Conservation (phyloP, 2,113 vertebrate species). For the Uria lomvia region DNA sequence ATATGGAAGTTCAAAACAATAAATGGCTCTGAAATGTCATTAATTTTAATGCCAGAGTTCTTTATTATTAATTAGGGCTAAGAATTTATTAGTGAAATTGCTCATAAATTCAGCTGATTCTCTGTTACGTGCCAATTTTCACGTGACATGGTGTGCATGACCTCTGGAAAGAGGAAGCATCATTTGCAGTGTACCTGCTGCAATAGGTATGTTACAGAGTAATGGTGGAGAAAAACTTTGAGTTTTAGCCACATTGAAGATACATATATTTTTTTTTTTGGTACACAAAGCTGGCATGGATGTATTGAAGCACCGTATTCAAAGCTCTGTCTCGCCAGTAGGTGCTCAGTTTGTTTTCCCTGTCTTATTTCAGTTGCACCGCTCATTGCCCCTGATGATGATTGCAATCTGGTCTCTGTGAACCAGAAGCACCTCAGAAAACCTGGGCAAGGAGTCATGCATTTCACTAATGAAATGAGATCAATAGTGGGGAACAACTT, state of each 20-base stretch:
- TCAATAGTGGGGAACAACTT: neutral
- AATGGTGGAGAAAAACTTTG: neutral
- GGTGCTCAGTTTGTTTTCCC: neutral
- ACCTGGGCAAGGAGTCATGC: neutral
- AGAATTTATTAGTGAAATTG: neutral
- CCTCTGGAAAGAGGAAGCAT: neutral
- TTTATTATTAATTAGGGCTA: neutral
- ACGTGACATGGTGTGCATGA: neutral
- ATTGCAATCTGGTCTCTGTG: neutral
- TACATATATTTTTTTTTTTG: neutral
- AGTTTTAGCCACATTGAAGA: neutral
- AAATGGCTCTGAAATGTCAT: neutral
- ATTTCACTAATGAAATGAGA: neutral
- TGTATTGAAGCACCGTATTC: neutral
- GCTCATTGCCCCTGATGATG: accelerated
- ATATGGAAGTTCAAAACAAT: neutral
- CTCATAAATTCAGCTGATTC: neutral
- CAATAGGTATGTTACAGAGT: neutral
- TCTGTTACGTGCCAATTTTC: neutral
- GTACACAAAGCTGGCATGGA: neutral
- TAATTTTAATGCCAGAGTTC: neutral
- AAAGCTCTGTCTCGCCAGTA: neutral
- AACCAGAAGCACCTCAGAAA: neutral
- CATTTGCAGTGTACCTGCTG: neutral
- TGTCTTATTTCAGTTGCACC: neutral